phyloP scores from a whole-genome alignment of 2,113 vertebrate genomes.

The Periophthalmus modestus region DNA sequence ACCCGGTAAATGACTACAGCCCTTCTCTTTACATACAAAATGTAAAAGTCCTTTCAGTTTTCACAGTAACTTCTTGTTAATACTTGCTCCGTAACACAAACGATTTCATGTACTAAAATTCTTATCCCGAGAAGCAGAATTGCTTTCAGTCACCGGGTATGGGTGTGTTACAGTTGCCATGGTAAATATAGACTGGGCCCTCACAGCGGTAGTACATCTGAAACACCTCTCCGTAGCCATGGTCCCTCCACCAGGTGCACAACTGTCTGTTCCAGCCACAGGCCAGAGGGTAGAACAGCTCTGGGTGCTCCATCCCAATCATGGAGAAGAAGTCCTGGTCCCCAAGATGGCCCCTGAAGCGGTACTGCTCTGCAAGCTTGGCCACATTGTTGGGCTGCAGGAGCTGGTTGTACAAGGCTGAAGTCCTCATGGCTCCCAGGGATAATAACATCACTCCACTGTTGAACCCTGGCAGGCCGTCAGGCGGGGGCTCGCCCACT shows the following conservation, averaged over 20 bases:
- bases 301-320: conserved; percentile 94
- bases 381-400: conserved; percentile 82
- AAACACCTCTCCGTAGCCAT: conserved; percentile 90
- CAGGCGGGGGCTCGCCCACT: conserved; percentile 89
- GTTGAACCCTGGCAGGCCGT: conserved; percentile 93
- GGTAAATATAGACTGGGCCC: conserved; percentile 87
- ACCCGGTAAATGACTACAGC: no score
- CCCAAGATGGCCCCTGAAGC: conserved; percentile 92
- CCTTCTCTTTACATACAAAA: no score
- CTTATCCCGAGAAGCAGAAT: neutral
- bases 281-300: conserved; percentile 86
- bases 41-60: neutral
- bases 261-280: conserved; percentile 97
- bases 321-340: conserved; percentile 99
- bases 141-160: conserved; percentile 85
- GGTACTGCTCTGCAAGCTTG: conserved; percentile 87
- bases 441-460: conserved; percentile 93
- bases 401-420: conserved; percentile 86
- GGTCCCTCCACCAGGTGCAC: conserved; percentile 97
- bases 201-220: conserved; percentile 89
- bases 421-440: conserved; percentile 88
- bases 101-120: neutral
- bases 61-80: neutral
- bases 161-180: conserved; percentile 93
- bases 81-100: neutral